Conservation (phyloP, 64 coral and sea anemone species). For the Stichodactyla mertensii region DNA sequence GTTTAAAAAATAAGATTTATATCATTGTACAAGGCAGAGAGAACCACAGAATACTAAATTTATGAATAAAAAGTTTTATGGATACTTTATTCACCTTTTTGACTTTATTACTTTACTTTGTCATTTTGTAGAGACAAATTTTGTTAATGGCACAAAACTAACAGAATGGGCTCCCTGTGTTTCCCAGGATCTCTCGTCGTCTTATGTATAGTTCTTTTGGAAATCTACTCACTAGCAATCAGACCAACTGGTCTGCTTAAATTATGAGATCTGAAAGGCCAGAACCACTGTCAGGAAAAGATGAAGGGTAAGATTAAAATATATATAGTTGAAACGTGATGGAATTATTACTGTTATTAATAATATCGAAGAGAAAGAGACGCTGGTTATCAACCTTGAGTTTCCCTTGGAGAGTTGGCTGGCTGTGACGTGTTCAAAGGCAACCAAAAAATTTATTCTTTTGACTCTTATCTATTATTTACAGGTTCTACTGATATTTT, state of each 20-base stretch:
- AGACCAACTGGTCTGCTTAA: not conserved
- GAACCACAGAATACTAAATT: too few species aligned
- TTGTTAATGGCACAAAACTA: not conserved
- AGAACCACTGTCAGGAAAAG: slow-evolving; percentile 90
- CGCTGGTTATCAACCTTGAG: not conserved
- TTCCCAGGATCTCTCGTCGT: not conserved
- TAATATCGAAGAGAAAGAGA: not conserved
- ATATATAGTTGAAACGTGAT: not conserved
- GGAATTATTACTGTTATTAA: not conserved
- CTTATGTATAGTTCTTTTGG: too few species aligned
- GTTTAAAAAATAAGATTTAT: too few species aligned
- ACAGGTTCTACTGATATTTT: too few species aligned
- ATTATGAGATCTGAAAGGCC: slow-evolving; percentile 62
- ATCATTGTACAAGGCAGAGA: too few species aligned
- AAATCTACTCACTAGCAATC: not conserved
- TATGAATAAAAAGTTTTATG: too few species aligned
- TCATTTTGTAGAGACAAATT: not conserved
- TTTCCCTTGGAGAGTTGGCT: too few species aligned
- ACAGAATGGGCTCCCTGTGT: not conserved
- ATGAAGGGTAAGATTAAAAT: slow-evolving; percentile 64
- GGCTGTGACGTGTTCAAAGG: too few species aligned
- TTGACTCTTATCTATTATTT: too few species aligned
- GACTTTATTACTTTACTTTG: too few species aligned
- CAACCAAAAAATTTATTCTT: too few species aligned
- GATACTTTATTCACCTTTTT: too few species aligned